Evolutionary conservation across 2,888 invertebrate genomes (phyloP), one percentile per base, ranked within the genome.

Genomic region (Sphecodes monilicornis): DNA sequence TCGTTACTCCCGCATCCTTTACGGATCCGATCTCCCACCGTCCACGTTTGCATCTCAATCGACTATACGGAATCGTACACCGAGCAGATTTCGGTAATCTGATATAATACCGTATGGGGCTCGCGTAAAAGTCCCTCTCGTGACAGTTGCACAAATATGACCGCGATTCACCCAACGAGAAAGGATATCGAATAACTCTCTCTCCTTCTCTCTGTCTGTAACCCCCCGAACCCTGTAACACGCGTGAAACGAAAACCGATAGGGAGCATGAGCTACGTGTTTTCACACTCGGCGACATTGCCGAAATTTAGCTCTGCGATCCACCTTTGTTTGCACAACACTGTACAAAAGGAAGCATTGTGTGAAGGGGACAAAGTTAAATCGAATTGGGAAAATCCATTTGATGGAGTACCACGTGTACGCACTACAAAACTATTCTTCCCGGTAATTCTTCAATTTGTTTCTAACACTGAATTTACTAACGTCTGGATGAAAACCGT

Each of bases 1-100:
- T 86, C 85, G 84, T 86, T 88, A 88, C 74, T 82, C 80, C 78
- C 82, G 86, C 80, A 87, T 89, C 80, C 83, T 76, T 78, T 78
- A 83, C 76, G 80, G 82, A 78, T 73, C 74, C 77, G 82, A 88
- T 83, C 83, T 71, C 69, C 76, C 50, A 10, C 50, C n/a, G 72
- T 64, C 46, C 75, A 69, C 81, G 69, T 76, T 75, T 80, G 84
- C 76, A 80, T 89, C 83, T 82, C 85, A 82, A 87, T 83, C 81
- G 87, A 76, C 89, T 71, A 60, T 60, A 60, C 36, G 80, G 81
- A 85, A 84, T 76, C 73, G 80, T 80, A 87, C 71, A 86, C 87
- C 82, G 29, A 80, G 83, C 82, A 76, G 80, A 85, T 78, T 87
- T 87, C 72, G 77, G 76, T 89, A 88, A 88, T 82, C 77, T n/a